phyloP scores from a whole-genome alignment of 2,888 invertebrate species.

The Drosophila robusta region DNA sequence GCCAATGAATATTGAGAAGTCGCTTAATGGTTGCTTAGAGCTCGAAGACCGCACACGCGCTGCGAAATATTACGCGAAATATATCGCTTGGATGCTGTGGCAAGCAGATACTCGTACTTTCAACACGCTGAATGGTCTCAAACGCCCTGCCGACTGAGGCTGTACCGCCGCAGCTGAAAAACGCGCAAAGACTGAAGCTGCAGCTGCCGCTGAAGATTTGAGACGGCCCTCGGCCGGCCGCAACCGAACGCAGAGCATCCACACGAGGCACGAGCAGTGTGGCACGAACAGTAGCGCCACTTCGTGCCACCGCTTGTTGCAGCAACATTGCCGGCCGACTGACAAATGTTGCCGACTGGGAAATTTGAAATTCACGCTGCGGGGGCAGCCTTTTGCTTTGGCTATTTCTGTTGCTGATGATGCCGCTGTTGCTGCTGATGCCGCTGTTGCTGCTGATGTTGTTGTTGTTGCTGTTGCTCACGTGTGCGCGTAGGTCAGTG shows the following conservation, averaged over 20 bases:
- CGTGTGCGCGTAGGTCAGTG: slow-evolving; percentile 76
- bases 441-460: slow-evolving; percentile 32
- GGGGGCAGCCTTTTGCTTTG: slow-evolving; percentile 50
- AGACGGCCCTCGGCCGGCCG: slow-evolving; percentile 21
- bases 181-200: slow-evolving; percentile 84
- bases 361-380: slow-evolving; percentile 59
- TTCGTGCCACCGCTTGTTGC: slow-evolving; percentile 57
- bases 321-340: slow-evolving; percentile 56
- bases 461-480: slow-evolving; percentile 36
- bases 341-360: slow-evolving; percentile 61
- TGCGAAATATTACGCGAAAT: slow-evolving; percentile 38
- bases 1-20: slow-evolving; percentile 12
- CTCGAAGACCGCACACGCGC: slow-evolving; percentile 29
- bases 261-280: slow-evolving; percentile 11
- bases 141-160: slow-evolving; percentile 31
- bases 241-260: slow-evolving; percentile 36
- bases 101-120: slow-evolving; percentile 23
- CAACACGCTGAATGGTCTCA: slow-evolving; percentile 14
- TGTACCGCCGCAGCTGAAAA: slow-evolving; percentile 81
- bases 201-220: slow-evolving; percentile 43
- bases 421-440: slow-evolving; percentile 11
- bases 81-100: slow-evolving; percentile 6
- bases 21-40: not conserved
- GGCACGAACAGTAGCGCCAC: slow-evolving; percentile 9
- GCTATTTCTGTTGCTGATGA: slow-evolving; percentile 43